These are phyloP conservation scores for Camponotus vicinus DNA, from an alignment of 1,140 invertebrate genomes.

Conservation along the genomic window DNA sequence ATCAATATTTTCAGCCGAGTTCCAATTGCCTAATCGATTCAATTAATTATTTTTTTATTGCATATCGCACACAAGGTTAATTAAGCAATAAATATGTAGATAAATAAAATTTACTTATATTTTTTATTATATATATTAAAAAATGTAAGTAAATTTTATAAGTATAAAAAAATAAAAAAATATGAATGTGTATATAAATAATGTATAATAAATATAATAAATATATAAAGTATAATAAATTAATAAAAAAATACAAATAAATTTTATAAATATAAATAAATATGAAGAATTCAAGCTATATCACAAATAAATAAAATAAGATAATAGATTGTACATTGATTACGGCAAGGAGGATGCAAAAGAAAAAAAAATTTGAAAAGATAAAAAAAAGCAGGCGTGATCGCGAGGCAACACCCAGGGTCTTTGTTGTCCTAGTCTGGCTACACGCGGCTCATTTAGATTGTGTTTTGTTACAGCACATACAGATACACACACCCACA, in stretches of 20 bases:
- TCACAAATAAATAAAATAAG: neutral
- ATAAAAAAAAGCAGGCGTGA: slow-evolving; percentile 22
- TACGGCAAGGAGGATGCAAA: neutral
- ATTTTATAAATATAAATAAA: neutral
- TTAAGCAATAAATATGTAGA: neutral
- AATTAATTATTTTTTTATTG: neutral
- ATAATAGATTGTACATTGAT: neutral
- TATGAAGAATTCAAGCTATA: neutral
- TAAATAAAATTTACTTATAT: neutral
- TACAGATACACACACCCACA: neutral
- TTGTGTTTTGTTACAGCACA: slow-evolving; percentile 66
- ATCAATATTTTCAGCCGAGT: neutral
- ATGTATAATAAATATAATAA: no score
- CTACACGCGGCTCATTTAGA: slow-evolving; percentile 55
- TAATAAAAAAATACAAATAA: no score
- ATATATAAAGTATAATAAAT: no score
- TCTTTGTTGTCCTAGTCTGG: slow-evolving; percentile 70
- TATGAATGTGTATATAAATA: no score
- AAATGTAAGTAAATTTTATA: no score
- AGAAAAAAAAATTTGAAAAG: no score
- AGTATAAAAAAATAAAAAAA: no score
- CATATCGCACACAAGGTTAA: neutral
- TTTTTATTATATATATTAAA: neutral
- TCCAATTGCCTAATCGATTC: no score
- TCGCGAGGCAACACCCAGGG: slow-evolving; percentile 47